A percentile compares a stretch with the other conserved stretches of the same genome.
phyloP scores from a whole-genome alignment of 2,888 invertebrate species.

The Encarsia formosa region DNA sequence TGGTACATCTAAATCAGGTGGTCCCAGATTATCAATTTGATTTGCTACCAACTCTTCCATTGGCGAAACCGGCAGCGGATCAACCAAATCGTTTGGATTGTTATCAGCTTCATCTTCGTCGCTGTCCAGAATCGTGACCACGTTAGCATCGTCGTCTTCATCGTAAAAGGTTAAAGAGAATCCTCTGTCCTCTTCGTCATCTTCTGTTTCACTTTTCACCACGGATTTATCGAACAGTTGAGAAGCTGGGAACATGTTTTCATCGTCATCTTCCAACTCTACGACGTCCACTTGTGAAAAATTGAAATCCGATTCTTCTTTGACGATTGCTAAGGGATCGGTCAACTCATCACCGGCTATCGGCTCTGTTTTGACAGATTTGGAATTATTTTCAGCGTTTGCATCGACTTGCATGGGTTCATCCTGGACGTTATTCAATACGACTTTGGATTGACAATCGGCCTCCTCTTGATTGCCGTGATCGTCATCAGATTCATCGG shows the following conservation, averaged over 20 bases:
- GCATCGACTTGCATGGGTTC: conserved; percentile 3
- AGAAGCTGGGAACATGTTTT: conserved; percentile 55
- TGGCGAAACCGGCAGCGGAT: neutral
- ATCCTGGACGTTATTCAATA: neutral
- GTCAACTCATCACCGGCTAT: neutral
- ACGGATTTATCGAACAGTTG: conserved; percentile 54
- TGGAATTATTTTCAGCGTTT: neutral
- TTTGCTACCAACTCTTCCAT: conserved; percentile 8
- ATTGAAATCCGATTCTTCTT: conserved; percentile 11
- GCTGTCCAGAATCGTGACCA: conserved; percentile 38
- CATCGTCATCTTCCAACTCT: conserved; percentile 48
- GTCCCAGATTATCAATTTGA: neutral
- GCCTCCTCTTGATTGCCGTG: neutral
- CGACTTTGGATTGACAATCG: neutral
- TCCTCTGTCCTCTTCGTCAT: conserved; percentile 19
- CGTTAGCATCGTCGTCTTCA: conserved; percentile 29
- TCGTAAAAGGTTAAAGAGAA: conserved; percentile 20
- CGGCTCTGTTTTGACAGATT: neutral
- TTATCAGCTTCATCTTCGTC: conserved; percentile 34
- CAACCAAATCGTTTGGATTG: neutral
- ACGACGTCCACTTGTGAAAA: conserved; percentile 23
- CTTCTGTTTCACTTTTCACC: conserved; percentile 32
- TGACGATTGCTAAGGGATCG: neutral
- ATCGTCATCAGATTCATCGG: neutral
- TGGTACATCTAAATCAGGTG: neutral